Conservation (phyloP, 2,113 vertebrate species). For the Formicarius rufipectus region DNA sequence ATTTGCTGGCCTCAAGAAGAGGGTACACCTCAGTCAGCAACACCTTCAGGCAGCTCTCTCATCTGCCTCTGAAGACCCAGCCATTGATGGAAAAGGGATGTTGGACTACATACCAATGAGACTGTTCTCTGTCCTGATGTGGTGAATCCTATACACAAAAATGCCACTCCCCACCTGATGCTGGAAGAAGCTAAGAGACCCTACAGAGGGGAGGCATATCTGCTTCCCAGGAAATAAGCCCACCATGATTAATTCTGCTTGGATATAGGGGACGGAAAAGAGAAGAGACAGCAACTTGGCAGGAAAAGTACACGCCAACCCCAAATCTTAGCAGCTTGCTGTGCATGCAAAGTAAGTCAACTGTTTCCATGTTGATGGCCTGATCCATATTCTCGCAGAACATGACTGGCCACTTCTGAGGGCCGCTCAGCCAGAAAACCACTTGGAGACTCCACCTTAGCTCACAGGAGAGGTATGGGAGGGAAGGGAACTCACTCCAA, state of each 20-base stretch:
- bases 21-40: background rate
- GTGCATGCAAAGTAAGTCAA: constrained; percentile 35
- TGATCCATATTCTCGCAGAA: background rate
- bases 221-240: background rate
- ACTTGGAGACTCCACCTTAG: constrained; percentile 49
- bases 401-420: background rate
- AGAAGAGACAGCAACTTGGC: constrained; percentile 13
- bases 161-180: background rate
- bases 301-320: constrained; percentile 25
- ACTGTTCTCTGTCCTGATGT: background rate
- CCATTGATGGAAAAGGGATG: background rate
- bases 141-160: background rate
- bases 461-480: constrained; percentile 47
- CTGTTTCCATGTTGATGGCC: constrained; percentile 1
- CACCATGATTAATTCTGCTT: background rate
- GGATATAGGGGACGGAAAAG: background rate
- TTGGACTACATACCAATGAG: background rate
- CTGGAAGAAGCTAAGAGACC: background rate
- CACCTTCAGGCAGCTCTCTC: background rate
- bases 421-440: constrained; percentile 12
- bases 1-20: background rate
- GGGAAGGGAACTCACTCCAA: constrained; percentile 47
- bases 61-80: background rate
- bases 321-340: constrained; percentile 43
- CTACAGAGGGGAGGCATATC: background rate